phyloP scores from a whole-genome alignment of 2,888 invertebrate species.

The Calliphora vomitoria region DNA sequence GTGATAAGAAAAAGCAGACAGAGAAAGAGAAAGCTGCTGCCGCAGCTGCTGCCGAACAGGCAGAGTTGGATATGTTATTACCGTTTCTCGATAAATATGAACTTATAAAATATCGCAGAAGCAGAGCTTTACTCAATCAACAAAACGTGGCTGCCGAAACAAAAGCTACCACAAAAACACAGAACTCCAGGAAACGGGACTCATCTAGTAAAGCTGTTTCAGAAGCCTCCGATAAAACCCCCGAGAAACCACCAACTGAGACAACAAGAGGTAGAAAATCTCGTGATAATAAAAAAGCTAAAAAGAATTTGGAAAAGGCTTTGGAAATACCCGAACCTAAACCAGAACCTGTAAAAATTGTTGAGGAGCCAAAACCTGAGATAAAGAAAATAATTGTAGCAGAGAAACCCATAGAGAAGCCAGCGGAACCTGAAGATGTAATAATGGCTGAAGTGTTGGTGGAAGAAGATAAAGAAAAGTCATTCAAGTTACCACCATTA shows the following conservation, averaged over 20 bases:
- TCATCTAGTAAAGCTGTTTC: constrained; percentile 48
- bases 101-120: constrained; percentile 87
- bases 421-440: constrained; percentile 31
- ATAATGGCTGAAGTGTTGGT: constrained; percentile 43
- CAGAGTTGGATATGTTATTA: constrained; percentile 82
- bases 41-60: constrained; percentile 79
- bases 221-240: constrained; percentile 77
- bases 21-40: constrained; percentile 78
- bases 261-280: constrained; percentile 63
- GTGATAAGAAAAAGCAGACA: constrained; percentile 67
- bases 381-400: constrained; percentile 16
- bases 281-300: constrained; percentile 66
- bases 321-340: constrained; percentile 75
- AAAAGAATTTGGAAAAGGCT: constrained; percentile 69
- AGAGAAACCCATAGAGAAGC: constrained; percentile 52
- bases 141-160: constrained; percentile 79
- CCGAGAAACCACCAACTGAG: constrained; percentile 61
- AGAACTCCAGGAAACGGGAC: constrained; percentile 82
- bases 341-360: constrained; percentile 48
- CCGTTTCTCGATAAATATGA: constrained; percentile 87
- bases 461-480: constrained; percentile 64
- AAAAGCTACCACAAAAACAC: constrained; percentile 84
- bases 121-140: constrained; percentile 84
- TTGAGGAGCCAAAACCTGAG: constrained; percentile 42
- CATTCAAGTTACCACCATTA: constrained; percentile 32